Evolutionary conservation across 2,113 vertebrate species (phyloP), one percentile per base, ranked within the genome.

Genomic region (Eulacestoma nigropectus): DNA sequence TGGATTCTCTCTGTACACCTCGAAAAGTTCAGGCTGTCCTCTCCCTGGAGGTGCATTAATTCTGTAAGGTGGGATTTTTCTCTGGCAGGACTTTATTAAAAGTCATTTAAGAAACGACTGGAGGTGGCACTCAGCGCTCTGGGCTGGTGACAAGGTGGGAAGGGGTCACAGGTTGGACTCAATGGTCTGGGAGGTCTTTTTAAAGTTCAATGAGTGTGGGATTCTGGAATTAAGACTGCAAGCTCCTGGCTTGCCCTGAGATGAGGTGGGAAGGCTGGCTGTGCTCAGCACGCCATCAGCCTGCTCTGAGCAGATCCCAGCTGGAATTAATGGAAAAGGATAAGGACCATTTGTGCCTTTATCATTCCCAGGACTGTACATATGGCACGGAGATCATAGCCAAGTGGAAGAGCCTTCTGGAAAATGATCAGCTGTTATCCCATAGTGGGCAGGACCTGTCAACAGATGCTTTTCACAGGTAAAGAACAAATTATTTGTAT

Each of bases 401-500:
- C 89, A 98, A 98, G 94, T 99, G 99, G 99, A 99, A 99, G 89
- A 98, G 96, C 87, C 98, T 99, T 70, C 97, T 99, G 89, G 99
- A 99, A 93, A 99, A 99, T 0, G 98, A 98, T 77, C 98, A 99
- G 86, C 95, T 99, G 49, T 72, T 99, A 52, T 98, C 98, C 10
- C 98, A 99, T 26, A 97, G 98, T 3, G 98, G 97, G 59, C 99
- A 99, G 91, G 99, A 99, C 90, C 97, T 98, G 52, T 98, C 99
- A 1, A 98, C 99, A 59, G 99, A 99, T 32, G 98, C 99, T 73
- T 99, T 99, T 84, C 99, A 99, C 98, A 99, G 99, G 98, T 98
- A 88, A 64, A 3, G 57, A 84, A 26, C 56, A 63, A 85, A 47
- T 8, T 1, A 55, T 11, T 19, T 72, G 25, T 44, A 22, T 39